These are phyloP conservation scores for Thaleichthys pacificus DNA, from an alignment of 2,797 vertebrate species.

Conservation along the genomic window DNA sequence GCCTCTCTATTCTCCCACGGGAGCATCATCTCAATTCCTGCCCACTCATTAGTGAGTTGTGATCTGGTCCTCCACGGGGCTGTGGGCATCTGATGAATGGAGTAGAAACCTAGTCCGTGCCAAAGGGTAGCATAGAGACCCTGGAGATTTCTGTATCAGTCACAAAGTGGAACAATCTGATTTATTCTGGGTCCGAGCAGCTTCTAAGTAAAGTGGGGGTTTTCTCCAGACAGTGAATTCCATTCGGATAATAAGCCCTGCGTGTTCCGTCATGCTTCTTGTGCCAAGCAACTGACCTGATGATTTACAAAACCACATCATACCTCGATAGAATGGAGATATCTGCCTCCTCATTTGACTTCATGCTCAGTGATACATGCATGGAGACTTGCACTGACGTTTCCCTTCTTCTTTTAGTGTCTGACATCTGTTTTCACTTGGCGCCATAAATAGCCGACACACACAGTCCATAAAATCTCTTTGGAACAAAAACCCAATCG, in stretches of 20 bases:
- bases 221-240: conserved; percentile 16
- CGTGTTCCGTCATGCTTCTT: no score
- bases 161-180: conserved; percentile 29
- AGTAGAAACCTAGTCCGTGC: conserved; percentile 18
- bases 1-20: conserved; percentile 28
- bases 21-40: conserved; percentile 32
- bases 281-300: no score
- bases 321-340: not conserved
- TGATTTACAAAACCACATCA: no score
- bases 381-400: not conserved
- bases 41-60: conserved; percentile 42
- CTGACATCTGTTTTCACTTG: conserved; percentile 45
- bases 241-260: not conserved
- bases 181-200: conserved; percentile 38
- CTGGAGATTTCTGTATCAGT: conserved; percentile 32
- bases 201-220: conserved; percentile 39
- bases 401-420: not conserved
- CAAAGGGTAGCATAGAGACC: conserved; percentile 42
- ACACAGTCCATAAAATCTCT: conserved; percentile 7
- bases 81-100: conserved; percentile 47
- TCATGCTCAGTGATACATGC: not conserved
- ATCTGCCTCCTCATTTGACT: not conserved
- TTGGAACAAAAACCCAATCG: not conserved
- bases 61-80: conserved; percentile 28
- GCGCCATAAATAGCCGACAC: conserved; percentile 34